Base-by-base conservation (phyloP, 2,888 invertebrate genomes). In the Fragum fragum region DNA sequence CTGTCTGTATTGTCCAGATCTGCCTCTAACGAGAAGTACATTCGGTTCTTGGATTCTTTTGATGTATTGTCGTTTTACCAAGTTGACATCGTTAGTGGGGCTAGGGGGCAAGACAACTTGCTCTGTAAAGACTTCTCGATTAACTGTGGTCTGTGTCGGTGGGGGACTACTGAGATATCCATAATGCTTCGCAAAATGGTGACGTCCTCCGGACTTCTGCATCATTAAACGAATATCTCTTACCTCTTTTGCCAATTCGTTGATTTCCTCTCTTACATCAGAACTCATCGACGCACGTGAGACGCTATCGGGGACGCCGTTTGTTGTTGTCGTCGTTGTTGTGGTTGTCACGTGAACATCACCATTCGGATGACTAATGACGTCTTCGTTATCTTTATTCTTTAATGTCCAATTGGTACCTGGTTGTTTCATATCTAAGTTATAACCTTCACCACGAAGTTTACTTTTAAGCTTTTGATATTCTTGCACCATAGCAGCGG, bases 401-500 rank as follows among this genome's bases (percentile, higher is more conserved):
- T 78, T 73, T n/a, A 86, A 36, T 5, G 76, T 72, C 86, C 86
- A 86, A 53, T 86, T 86, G 0, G 47, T 76, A 1, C 86, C 86
- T 18, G 73, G 71, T 6, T 83, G 86, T 21, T 78, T 83, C 18
- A 86, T 63, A 23, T 81, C 75, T 6, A 78, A 47, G 39, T 86
- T 86, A 21, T 81, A 86, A 1, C 86, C 86, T 39, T 86, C 83
- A 1, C 86, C 86, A 18, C 79, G 78, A 5, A 86, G 71, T 42
- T 76, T 68, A 26, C 61, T 68, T 53, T 86, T 86, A 0, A 78
- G 52, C 6, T 57, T 69, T 59, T 80, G 81, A 32, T 86, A 86
- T 11, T 75, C 73, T 39, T 79, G 77, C n/a, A 89, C 76, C 47
- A 90, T 57, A 1, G 76, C 75, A 14, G 76, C 83, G 0, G 89